Conservation (phyloP, 1,140 invertebrate species). For the Monomorium pharaonis region DNA sequence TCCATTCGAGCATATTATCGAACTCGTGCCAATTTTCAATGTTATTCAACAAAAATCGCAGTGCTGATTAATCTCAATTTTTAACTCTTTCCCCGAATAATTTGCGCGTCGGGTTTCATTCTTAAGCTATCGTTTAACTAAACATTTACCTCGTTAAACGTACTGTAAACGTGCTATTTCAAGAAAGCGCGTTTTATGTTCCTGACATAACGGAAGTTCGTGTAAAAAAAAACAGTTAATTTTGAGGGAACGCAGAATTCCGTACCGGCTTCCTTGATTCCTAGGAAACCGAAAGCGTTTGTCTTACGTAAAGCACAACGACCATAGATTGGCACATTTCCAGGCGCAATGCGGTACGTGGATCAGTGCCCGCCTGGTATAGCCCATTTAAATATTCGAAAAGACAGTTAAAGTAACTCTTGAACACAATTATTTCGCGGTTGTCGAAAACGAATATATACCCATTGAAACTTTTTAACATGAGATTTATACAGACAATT, state of each 20-base stretch:
- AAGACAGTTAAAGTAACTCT: slow-evolving; percentile 33
- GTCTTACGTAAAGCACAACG: slow-evolving; percentile 59
- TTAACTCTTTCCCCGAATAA: neutral
- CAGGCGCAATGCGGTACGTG: slow-evolving; percentile 80
- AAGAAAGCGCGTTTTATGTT: neutral
- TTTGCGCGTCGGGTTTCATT: neutral
- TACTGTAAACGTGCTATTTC: neutral
- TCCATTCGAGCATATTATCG: neutral
- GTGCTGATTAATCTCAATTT: neutral
- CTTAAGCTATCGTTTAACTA: neutral
- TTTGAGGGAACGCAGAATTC: neutral
- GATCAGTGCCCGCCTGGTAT: slow-evolving; percentile 46
- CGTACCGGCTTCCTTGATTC: neutral
- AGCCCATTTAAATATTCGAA: slow-evolving; percentile 50
- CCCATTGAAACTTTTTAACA: neutral
- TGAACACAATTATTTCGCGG: slow-evolving; percentile 11
- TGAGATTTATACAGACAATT: neutral
- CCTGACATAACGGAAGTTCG: neutral
- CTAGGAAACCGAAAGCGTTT: slow-evolving; percentile 35
- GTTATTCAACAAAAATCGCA: neutral
- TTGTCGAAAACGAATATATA: neutral
- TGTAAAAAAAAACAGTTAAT: neutral
- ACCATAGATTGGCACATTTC: slow-evolving; percentile 75
- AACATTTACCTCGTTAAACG: neutral
- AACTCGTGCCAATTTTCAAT: neutral